Conservation (phyloP, 2,113 vertebrate species). For the Rhagologus leucostigma region DNA sequence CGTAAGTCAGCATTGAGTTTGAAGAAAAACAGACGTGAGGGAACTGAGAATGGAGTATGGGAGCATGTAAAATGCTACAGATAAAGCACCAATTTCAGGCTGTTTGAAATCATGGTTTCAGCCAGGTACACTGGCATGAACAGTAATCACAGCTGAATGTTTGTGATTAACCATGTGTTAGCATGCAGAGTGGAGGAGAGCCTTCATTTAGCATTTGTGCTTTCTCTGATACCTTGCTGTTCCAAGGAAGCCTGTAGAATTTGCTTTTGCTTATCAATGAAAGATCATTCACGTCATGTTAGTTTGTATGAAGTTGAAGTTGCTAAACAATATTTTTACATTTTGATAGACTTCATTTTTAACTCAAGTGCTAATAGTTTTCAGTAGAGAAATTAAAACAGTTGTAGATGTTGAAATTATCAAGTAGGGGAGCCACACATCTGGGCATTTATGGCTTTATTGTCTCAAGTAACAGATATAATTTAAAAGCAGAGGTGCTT, state of each 20-base stretch:
- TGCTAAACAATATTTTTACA: not conserved
- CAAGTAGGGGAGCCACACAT: not conserved
- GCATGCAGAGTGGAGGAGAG: not conserved
- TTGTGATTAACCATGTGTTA: not conserved
- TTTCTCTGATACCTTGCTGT: not conserved
- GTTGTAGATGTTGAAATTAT: not conserved
- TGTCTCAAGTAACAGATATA: conserved; percentile 8
- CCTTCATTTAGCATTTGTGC: not conserved
- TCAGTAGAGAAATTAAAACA: not conserved
- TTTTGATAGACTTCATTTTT: not conserved
- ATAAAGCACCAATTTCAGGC: not conserved
- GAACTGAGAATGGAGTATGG: not conserved
- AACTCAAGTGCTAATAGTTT: not conserved
- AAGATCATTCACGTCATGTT: not conserved
- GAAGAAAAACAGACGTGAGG: not conserved
- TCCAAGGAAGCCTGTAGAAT: not conserved
- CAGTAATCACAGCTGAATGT: not conserved
- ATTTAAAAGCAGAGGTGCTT: conserved; percentile 1
- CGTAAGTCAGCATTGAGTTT: not conserved
- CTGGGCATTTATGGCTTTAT: not conserved
- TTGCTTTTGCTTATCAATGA: not conserved
- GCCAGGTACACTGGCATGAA: not conserved
- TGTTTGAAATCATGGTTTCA: not conserved
- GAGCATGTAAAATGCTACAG: not conserved
- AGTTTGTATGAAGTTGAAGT: not conserved